Base-by-base conservation (phyloP, 2,888 invertebrate species). In the Drosophila kambysellisi region DNA sequence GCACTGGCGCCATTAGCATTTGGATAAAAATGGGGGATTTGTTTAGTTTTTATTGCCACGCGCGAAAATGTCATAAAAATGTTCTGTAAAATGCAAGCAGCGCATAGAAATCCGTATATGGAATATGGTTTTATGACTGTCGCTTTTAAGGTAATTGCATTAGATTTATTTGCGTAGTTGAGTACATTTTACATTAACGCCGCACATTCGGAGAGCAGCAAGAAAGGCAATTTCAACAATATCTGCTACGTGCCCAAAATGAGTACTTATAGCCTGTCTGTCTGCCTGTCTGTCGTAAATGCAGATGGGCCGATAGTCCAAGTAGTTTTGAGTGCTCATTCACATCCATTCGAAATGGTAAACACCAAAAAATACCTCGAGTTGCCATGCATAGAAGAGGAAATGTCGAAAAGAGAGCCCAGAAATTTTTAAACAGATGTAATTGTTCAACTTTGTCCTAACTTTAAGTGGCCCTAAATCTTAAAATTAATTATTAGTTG, bases 81-180 rank as follows among this genome's bases (percentile, higher is more conserved):
- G 46, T 70, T 76, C 65, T 83, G 80, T 79, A 85, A 83, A 80
- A 57, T 74, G 64, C 61, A 60, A 25, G 52, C 59, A 67, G 50
- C 63, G 48, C 51, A 66, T 39, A 58, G 64, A 64, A 61, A 59
- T 20, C 39, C 58, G 62, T 66, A 63, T 53, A 20, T 33, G 62
- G 78, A 67, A 81, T 77, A 81, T 83, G 74, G 17, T 74, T 80
- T 83, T 83, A 81, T 83, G 57, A 65, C 51, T 74, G 39, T 48
- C 76, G 87, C 83, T 83, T 83, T 83, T 86, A 86, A 86, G 81
- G 81, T 83, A 83, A 83, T 83, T 83, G 83, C 86, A 81, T 71
- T 74, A 54, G 79, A 82, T 84, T 79, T 79, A 70, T 76, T 73
- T 80, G 66, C 70, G 75, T 50, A 74, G 61, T 77, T 64, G 15